Base-by-base conservation (phyloP, 2,797 vertebrate species). In the Gallirallus australis region DNA sequence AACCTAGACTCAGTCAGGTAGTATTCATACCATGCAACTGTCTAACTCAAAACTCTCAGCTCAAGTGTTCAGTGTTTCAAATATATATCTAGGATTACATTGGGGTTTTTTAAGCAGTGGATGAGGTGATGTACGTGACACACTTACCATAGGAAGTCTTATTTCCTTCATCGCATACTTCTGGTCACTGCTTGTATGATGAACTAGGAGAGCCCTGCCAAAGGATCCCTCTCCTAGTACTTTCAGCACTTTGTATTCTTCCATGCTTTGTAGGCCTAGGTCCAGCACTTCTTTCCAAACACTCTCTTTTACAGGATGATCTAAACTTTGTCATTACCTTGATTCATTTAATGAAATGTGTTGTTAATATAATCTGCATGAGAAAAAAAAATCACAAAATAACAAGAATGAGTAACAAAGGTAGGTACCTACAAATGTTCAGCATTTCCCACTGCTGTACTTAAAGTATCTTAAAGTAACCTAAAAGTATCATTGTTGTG, bases 221-320 rank as follows among this genome's bases (percentile, higher is more conserved):
- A 99, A 99, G 16, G 99, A 99, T 2, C 99, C 99, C 73, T 99
- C 98, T 13, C 99, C 99, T 11, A 99, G 97, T 39, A 98, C 97
- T 73, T 92, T 98, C 64, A 98, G 94, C 12, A 98, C 27, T 2
- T 83, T 59, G 61, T 99, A 99, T n/a, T 93, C 89, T 37, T 99
- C 99, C 99, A 99, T 99, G 79, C 61, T 93, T 72, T n/a, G 77
- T 10, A 82, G 72, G 21, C 12, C 7, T 33, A 45, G 35, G 19
- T 33, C 23, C 30, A 57, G 27, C 3, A 25, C 33, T 42, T 59
- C 48, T 63, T n/a, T 87, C 72, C 39, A 81, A 40, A 37, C 15
- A 25, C n/a, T 64, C 15, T 47, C n/a, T 39, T 73, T 45, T 31
- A 50, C 2, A 21, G 11, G 6, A 63, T 68, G 54, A 53, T 31